These are phyloP conservation scores for Urophycis tenuis DNA, from an alignment of 2,797 vertebrate genomes.

Conservation along the genomic window DNA sequence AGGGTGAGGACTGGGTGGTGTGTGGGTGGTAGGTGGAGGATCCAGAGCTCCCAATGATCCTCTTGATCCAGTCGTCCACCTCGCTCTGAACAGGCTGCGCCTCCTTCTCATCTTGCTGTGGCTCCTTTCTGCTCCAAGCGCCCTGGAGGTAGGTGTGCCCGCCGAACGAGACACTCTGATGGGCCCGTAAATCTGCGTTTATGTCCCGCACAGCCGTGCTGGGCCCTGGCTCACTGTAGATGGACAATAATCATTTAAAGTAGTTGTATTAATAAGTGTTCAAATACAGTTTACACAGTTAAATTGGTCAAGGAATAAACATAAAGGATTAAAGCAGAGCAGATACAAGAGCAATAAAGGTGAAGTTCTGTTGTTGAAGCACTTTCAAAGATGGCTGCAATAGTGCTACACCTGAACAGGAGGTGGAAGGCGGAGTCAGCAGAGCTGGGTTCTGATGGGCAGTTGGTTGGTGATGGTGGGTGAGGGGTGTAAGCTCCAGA, in stretches of 20 bases:
- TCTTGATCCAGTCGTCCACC: constrained; percentile 16
- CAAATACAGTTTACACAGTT: background rate
- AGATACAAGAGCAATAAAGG: background rate
- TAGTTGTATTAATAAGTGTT: background rate
- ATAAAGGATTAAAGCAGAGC: background rate
- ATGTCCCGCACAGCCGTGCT: background rate
- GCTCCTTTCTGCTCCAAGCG: constrained; percentile 23
- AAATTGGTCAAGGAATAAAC: background rate
- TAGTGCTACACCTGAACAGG: constrained; percentile 19
- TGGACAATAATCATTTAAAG: background rate
- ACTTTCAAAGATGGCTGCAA: background rate
- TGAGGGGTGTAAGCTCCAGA: background rate
- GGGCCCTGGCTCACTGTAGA: constrained; percentile 18
- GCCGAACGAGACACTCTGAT: constrained; percentile 25
- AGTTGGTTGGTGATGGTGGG: background rate
- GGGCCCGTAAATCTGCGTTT: constrained; percentile 21
- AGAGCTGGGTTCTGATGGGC: background rate
- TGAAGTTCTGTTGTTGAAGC: background rate
- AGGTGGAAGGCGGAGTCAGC: constrained; percentile 13
- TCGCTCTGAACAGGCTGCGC: constrained; percentile 3
- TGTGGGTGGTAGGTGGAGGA: background rate
- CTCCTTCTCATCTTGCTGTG: constrained; percentile 31
- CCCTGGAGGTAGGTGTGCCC: constrained; percentile 17
- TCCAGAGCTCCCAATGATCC: background rate
- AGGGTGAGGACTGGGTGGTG: background rate